Evolutionary conservation across 92 coral and sea anemone genomes (phyloP), one percentile per base, ranked within the genome.

Genomic region (Parazoanthus swiftii): DNA sequence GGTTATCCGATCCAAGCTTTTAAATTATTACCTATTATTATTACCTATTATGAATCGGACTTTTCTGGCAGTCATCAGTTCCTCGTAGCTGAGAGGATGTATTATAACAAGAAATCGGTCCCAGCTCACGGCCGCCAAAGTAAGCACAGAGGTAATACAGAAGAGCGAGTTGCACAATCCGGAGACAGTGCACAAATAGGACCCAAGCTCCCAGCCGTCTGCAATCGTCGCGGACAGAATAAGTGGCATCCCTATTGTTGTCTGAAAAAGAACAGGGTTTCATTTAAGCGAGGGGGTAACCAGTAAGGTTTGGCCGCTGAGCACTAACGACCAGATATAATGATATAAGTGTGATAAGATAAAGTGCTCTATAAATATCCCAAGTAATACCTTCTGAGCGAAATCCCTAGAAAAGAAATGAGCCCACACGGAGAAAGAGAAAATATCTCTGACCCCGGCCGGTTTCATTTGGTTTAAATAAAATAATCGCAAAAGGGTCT

Each of bases 161-260:
- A 91, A 91, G 35, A 91, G 91, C 0, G 93, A 91, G 85, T 91
- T 89, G n/a, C 68, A 88, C 82, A 76, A 16, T 50, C 93, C 93
- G 10, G 91, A 89, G 21, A 89, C 18, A 7, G 65, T 66, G 56
- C 93, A 89, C 80, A 91, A 48, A 21, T 46, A 14, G 11, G 89
- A 54, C n/a, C 93, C 93, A 51, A 91, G 79, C 18, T 73, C 6
- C 93, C 93, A 91, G 37, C 73, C 85, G 39, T 86, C 67, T 18
- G 72, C 66, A 21, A 91, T 79, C 18, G 93, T 88, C 46, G 93
- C 90, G 23, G 80, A 48, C 16, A 90, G 80, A 72, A 91, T 89
- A 48, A 91, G 82, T 50, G 93, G 92, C 91, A 91, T 91, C 1
- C 93, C 91, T 21, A 91, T 21, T 25, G 81, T 25, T 29, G 89